Base-by-base conservation (phyloP, 2,888 invertebrate species). In the Lycia hirtaria region DNA sequence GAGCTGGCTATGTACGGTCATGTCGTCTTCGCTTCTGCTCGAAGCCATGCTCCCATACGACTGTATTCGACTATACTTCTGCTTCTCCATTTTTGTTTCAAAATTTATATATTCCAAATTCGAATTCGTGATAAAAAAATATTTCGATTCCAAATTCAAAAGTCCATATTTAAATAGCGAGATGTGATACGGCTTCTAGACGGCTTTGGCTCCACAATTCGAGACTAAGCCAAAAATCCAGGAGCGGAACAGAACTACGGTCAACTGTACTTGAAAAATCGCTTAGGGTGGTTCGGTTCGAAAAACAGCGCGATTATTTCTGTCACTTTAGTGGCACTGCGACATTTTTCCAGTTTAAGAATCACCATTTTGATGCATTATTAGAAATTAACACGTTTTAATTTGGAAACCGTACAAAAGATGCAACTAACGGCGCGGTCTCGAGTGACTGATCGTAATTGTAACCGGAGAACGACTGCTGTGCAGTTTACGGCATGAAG, bases 211-310 rank as follows among this genome's bases (percentile, higher is more conserved):
- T 22, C 56, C 68, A 70, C 64, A 62, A 67, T 73, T 75, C 80
- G 78, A 78, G 81, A 80, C 76, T 72, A 76, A 76, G 73, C 73
- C 76, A 51, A 67, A 66, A 70, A 76, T 78, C 75, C 79, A 78
- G 83, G 83, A 83, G 81, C 77, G 69, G 62, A 32, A 49, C 28
- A 54, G 64, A 58, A 45, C 62, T 57, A 72, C 69, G 82, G 92
- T 92, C 92, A 92, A 88, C 92, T 92, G 80, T 92, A 92, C 72
- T 92, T 92, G 64, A 87, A 92, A 68, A 90, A 92, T 53, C 91
- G 80, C 67, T 91, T 92, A 15, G 92, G 90, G 56, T 92, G 91
- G 75, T 88, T 87, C 53, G 87, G 81, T 78, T 89, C 90, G 63
- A 88, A 81, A 68, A 91, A 90, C 68, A 89, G 76, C 61, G 85